phyloP scores from a whole-genome alignment of 1,140 invertebrate genomes.

The Orchestia grillus region DNA sequence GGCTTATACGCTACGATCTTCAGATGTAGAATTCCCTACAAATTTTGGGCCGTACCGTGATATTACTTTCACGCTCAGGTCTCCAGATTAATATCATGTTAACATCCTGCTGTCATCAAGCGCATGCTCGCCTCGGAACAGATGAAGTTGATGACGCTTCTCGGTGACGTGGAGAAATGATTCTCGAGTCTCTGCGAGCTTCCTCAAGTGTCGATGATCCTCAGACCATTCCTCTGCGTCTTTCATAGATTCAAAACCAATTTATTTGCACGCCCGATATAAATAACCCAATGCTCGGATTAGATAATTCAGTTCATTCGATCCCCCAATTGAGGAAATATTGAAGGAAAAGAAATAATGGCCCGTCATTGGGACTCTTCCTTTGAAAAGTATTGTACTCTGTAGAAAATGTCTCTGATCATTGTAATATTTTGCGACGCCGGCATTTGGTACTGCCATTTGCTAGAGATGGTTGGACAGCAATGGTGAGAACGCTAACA shows the following conservation, averaged over 20 bases:
- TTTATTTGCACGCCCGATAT: neutral
- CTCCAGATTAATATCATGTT: neutral
- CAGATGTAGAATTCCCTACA: neutral
- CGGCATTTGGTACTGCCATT: neutral
- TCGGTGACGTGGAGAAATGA: slow-evolving; percentile 11
- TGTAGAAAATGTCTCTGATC: neutral
- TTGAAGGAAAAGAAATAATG: neutral
- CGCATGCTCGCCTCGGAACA: neutral
- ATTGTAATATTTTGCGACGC: neutral
- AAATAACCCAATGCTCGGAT: neutral
- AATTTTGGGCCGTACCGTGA: neutral
- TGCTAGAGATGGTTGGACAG: neutral
- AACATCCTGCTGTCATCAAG: neutral
- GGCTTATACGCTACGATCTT: neutral
- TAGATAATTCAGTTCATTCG: neutral
- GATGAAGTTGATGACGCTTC: slow-evolving; percentile 24
- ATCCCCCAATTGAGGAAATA: neutral
- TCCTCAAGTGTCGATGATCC: slow-evolving; percentile 45
- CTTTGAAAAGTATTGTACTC: neutral
- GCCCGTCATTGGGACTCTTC: neutral
- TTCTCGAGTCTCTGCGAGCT: neutral
- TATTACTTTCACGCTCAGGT: neutral
- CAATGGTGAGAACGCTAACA: neutral
- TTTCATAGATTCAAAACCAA: slow-evolving; percentile 13
- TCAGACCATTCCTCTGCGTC: slow-evolving; percentile 19